A percentile compares a stretch with the other conserved stretches of the same genome.
Evolutionary conservation across 2,888 invertebrate species (phyloP).

Genomic region (Galerucella calmariensis): DNA sequence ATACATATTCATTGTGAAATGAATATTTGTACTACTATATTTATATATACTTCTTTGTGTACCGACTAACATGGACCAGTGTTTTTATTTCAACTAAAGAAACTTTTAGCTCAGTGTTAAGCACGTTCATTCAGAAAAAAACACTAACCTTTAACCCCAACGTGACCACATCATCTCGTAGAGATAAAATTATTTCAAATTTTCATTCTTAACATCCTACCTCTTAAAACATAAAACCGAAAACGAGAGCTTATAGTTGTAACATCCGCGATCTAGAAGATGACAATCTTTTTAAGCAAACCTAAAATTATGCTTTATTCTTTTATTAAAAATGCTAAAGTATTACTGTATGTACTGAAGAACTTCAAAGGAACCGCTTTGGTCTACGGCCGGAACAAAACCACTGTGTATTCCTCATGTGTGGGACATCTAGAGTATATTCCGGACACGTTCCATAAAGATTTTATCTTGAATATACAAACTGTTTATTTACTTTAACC

Average conservation of each 20-base stretch:
- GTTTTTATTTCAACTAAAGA: conserved; percentile 3
- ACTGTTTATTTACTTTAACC: conserved; percentile 15
- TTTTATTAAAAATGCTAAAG: conserved; percentile 2
- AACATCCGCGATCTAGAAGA: conserved; percentile 43
- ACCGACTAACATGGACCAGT: no score
- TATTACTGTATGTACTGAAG: conserved; percentile 38
- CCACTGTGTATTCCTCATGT: conserved; percentile 52
- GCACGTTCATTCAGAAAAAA: conserved; percentile 21
- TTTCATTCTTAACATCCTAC: conserved; percentile 12
- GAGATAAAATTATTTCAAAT: conserved; percentile 22
- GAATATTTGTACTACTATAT: no score
- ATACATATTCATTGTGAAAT: no score
- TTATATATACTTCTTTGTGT: no score
- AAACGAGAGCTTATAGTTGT: conserved; percentile 25
- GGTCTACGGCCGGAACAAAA: conserved; percentile 48
- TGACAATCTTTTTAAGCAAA: conserved; percentile 42
- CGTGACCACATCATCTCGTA: neutral
- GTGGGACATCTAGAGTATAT: conserved; percentile 52
- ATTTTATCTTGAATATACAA: conserved; percentile 24
- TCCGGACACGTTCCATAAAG: conserved; percentile 49
- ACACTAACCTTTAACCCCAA: conserved; percentile 4
- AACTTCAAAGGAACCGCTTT: conserved; percentile 47
- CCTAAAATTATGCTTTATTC: conserved; percentile 1
- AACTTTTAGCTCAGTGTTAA: conserved; percentile 12
- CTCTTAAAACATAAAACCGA: conserved; percentile 7